phyloP scores from a whole-genome alignment of 2,888 invertebrate species.

The Pecten maximus region DNA sequence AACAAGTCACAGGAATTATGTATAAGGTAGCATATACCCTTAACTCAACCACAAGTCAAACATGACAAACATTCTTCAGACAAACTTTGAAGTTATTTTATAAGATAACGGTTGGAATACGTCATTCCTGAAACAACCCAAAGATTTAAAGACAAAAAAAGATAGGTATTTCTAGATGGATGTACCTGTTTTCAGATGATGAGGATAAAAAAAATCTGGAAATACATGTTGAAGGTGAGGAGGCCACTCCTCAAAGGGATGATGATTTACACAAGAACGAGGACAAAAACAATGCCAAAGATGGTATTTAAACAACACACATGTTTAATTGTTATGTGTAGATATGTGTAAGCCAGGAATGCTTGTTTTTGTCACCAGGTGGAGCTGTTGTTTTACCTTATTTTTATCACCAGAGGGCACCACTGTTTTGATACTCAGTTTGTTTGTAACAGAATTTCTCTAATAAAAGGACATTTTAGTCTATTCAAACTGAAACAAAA shows the following conservation, averaged over 20 bases:
- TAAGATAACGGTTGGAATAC: too few relatives aligned
- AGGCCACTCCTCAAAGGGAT: background rate
- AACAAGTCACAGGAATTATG: too few relatives aligned
- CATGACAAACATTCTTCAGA: too few relatives aligned
- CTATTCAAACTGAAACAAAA: background rate
- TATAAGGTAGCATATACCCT: too few relatives aligned
- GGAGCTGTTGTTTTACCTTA: background rate
- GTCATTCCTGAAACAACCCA: too few relatives aligned
- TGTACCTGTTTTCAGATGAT: slow-evolving; percentile 19
- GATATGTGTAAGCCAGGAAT: background rate
- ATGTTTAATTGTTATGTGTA: background rate
- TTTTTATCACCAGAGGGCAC: slow-evolving; percentile 1
- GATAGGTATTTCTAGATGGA: background rate
- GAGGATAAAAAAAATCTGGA: slow-evolving; percentile 23
- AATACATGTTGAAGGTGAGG: slow-evolving; percentile 11
- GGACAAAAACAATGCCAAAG: background rate
- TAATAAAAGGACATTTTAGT: background rate
- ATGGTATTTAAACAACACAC: background rate
- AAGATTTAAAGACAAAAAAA: too few relatives aligned
- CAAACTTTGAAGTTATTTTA: too few relatives aligned
- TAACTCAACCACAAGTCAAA: too few relatives aligned
- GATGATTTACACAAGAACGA: background rate
- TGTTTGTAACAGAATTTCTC: background rate
- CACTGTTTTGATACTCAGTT: background rate
- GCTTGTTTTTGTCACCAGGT: slow-evolving; percentile 9